Percentiles rank a stretch among this genome's conserved stretches.
Conservation (phyloP, 2,113 vertebrate species). For the Phocoena sinus region DNA sequence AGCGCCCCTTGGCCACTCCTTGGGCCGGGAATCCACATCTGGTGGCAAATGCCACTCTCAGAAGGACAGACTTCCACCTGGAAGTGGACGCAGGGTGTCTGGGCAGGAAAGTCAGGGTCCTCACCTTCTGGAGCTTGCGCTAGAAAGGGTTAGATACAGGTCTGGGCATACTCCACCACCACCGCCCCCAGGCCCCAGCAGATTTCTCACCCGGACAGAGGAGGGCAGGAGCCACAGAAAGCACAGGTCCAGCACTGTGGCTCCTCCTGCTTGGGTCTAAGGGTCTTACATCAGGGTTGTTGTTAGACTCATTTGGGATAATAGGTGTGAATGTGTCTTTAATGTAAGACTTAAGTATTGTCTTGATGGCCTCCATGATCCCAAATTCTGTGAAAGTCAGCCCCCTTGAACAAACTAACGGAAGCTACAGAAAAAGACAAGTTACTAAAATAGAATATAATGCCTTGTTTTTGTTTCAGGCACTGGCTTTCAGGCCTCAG, state of each 20-base stretch:
- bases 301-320: neutral
- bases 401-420: neutral
- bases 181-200: neutral
- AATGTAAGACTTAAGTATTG: neutral
- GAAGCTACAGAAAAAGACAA: neutral
- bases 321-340: neutral
- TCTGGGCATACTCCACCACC: neutral
- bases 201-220: neutral
- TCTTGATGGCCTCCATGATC: neutral
- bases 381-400: neutral
- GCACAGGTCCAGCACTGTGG: rapidly evolving
- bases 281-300: neutral
- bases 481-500: constrained; percentile 88
- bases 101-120: neutral
- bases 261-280: neutral
- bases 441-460: neutral
- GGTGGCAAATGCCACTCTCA: neutral
- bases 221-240: neutral
- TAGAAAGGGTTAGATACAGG: neutral
- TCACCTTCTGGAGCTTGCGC: neutral
- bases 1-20: neutral
- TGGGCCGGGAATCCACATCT: neutral
- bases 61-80: neutral
- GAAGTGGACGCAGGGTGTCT: neutral
- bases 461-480: constrained; percentile 74